Conservation (phyloP, 2,113 vertebrate genomes). For the Pseudonaja textilis region DNA sequence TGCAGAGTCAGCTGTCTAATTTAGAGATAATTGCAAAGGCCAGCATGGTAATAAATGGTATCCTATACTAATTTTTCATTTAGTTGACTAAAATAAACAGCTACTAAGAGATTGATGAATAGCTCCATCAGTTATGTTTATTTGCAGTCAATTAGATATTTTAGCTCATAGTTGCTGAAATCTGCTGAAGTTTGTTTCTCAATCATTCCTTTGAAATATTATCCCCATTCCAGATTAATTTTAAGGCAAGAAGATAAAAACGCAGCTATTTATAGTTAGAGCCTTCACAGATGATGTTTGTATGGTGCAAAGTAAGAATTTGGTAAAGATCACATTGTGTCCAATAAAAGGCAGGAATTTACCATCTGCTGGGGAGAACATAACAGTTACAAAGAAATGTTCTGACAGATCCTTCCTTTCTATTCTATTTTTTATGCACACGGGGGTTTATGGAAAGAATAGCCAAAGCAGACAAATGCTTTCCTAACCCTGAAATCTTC, state of each 20-base stretch:
- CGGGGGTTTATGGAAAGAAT: background rate
- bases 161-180: background rate
- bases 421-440: background rate
- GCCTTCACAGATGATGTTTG: background rate
- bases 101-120: constrained; percentile 10
- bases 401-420: background rate
- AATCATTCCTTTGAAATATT: background rate
- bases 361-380: background rate
- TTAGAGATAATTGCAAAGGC: constrained; percentile 39
- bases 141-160: constrained; percentile 31
- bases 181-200: background rate
- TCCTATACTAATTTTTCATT: constrained; percentile 30
- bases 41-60: background rate
- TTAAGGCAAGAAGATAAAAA: constrained; percentile 1
- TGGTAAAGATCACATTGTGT: background rate
- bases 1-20: constrained; percentile 11
- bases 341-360: background rate
- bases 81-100: constrained; percentile 30
- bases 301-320: background rate
- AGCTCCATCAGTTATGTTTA: constrained; percentile 8
- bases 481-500: background rate
- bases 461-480: background rate
- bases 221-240: background rate
- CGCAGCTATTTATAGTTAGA: background rate
- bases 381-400: background rate